These are phyloP conservation scores for Lucifuga dentata DNA, from an alignment of 2,113 vertebrate genomes.

Conservation along the genomic window DNA sequence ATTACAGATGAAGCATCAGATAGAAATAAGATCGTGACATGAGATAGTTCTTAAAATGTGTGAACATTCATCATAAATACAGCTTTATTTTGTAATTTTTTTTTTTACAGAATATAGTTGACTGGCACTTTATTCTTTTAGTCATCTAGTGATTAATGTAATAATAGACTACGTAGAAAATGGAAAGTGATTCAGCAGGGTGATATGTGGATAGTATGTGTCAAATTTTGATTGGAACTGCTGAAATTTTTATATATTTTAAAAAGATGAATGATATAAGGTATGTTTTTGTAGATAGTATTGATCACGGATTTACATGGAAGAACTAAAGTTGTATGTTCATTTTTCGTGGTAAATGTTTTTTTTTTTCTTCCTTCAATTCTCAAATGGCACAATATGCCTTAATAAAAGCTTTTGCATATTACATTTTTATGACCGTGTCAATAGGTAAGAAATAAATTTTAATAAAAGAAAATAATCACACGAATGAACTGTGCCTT, in stretches of 20 bases:
- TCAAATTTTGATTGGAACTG: slow-evolving; percentile 4
- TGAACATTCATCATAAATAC: background rate
- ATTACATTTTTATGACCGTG: background rate
- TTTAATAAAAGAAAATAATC: background rate
- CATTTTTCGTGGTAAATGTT: background rate
- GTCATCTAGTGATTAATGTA: background rate
- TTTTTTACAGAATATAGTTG: background rate
- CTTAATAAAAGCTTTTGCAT: slow-evolving; percentile 33
- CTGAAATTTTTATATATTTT: slow-evolving; percentile 7
- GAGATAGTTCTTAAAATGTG: background rate
- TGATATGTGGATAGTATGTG: slow-evolving; percentile 1
- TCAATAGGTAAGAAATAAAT: background rate
- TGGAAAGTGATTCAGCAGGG: background rate
- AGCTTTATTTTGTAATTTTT: no score
- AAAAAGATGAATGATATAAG: background rate
- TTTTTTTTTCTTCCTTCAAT: background rate
- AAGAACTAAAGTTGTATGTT: background rate
- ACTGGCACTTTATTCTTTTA: slow-evolving; percentile 31
- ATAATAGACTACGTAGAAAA: background rate
- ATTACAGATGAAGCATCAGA: slow-evolving; percentile 1
- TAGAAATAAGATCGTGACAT: background rate
- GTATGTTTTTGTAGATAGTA: slow-evolving; percentile 1
- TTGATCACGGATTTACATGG: background rate
- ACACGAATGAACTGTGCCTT: slow-evolving; percentile 64
- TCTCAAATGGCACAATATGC: slow-evolving; percentile 15